Conservation (phyloP, 2,113 vertebrate species). For the Vidua macroura region DNA sequence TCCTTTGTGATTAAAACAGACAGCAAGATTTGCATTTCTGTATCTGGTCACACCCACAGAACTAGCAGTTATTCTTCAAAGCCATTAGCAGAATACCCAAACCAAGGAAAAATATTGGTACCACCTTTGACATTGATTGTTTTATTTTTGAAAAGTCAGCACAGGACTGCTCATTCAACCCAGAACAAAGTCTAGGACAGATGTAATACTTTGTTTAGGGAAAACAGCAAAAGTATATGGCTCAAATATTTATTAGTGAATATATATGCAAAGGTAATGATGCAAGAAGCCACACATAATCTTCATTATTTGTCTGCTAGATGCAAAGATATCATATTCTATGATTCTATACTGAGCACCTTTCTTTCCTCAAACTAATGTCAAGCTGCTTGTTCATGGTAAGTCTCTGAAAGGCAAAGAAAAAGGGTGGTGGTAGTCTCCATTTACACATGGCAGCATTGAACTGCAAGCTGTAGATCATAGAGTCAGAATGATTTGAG, state of each 20-base stretch:
- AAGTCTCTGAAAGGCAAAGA: neutral
- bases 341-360: neutral
- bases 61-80: neutral
- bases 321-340: neutral
- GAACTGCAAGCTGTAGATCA: neutral
- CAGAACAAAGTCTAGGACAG: neutral
- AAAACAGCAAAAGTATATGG: neutral
- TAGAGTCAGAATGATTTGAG: neutral
- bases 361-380: neutral
- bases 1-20: neutral
- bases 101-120: neutral
- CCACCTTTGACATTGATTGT: neutral
- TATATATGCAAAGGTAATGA: neutral
- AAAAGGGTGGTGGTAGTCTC: neutral
- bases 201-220: neutral
- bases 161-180: neutral
- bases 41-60: neutral
- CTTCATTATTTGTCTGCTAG: neutral
- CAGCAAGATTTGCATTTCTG: neutral
- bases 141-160: neutral
- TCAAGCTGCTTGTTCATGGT: neutral
- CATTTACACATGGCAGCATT: neutral
- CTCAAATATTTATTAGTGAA: neutral
- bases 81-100: neutral
- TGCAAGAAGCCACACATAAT: neutral